Base-by-base conservation (phyloP, 1,140 invertebrate genomes). In the Philopotamus ludificatus region DNA sequence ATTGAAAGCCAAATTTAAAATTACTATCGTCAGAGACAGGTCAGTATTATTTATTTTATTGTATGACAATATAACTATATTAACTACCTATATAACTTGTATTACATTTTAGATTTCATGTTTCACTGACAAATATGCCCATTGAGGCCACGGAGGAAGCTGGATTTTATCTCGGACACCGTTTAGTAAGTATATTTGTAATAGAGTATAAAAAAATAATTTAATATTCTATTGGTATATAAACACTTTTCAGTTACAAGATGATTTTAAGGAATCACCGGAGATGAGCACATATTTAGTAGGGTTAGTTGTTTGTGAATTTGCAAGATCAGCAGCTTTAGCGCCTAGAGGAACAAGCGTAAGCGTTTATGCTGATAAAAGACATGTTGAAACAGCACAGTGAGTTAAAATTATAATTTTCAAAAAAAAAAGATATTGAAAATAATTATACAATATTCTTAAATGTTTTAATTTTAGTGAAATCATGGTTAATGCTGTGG, bases 1-100 rank as follows among this genome's bases (percentile, higher is more conserved):
- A 53, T 88, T 97, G 63, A 93, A 98, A 74, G 95, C 97, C 0
- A 89, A 87, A 50, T 99, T 97, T 80, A 90, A 90, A 73, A 84
- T 96, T 47, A 92, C 91, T 3, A 92, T 95, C 65, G 90, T 94
- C 51, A 85, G 93, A 68, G 91, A 94, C 72, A 73, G 79, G 77
- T 80, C 25, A 8, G n/a, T 39, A 39, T n/a, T 39, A 8, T 39
- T 39, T 44, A 44, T 44, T 2, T 15, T 15, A 44, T 39, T 39
- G n/a, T 39, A n/a, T 44, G 41, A 15, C 9, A 9, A 44, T 15
- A 15, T 1, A 44, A 44, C 18, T 1, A 44, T 15, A 2, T 44
- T 1, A 44, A 2, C 18, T 9, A 9, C n/a, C 23, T 7, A 25
- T 53, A 53, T 4, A 25, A 25, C 15, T 26, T 49, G 3, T 4